Conservation (phyloP, 2,797 vertebrate species). For the Poecilia picta region DNA sequence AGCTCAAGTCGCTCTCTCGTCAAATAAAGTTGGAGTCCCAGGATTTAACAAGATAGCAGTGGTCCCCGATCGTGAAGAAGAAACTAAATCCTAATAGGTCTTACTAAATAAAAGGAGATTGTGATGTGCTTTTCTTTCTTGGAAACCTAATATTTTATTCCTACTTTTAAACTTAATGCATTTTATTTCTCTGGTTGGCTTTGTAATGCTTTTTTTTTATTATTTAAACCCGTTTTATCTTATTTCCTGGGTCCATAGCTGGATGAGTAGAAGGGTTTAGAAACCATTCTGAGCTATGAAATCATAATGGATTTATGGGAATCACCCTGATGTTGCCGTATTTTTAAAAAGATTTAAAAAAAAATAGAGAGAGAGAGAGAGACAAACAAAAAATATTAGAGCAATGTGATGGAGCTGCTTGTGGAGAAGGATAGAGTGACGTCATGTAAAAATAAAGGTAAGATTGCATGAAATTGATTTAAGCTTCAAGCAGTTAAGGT, state of each 20-base stretch:
- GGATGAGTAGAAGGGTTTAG: not conserved
- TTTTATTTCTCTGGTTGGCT: not conserved
- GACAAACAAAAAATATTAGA: no score
- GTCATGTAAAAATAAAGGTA: no score
- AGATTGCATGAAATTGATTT: no score
- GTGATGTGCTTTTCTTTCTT: constrained; percentile 61
- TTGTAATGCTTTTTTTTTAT: not conserved
- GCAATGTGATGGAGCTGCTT: no score
- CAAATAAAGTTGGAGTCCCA: constrained; percentile 59
- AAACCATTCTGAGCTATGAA: not conserved
- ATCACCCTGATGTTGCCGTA: not conserved
- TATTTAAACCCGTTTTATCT: not conserved
- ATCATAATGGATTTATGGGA: not conserved
- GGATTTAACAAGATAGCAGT: constrained; percentile 60
- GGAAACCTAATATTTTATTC: not conserved
- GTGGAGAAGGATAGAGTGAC: no score
- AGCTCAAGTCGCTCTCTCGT: constrained; percentile 60
- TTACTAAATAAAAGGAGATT: constrained; percentile 53
- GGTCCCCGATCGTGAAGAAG: constrained; percentile 54
- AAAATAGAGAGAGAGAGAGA: no score
- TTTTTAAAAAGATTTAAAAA: no score
- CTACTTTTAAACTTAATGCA: not conserved
- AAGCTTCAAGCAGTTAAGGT: no score
- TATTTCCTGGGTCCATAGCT: no score
- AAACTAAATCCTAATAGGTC: constrained; percentile 53